Evolutionary conservation across 1,140 invertebrate genomes (phyloP), one percentile per base, ranked within the genome.

Genomic region (Acromyrmex charruanus): DNA sequence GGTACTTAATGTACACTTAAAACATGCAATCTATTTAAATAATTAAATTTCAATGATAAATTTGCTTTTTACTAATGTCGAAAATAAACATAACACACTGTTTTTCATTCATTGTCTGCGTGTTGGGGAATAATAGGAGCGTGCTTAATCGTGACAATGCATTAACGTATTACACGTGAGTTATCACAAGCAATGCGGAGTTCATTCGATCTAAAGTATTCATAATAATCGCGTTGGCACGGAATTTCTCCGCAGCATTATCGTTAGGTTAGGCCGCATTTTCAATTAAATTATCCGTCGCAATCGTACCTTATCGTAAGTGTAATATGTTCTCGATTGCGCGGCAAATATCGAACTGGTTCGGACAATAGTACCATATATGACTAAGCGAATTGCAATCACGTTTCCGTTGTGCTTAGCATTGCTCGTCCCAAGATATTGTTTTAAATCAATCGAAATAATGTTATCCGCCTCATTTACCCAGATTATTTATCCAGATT

Each of bases 221-320:
- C 80, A 90, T 90, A 88, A 88, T 90, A 88, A 90, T 25, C 51
- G 49, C 14, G 28, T 49, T 49, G 49, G 49, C 16, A 10, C 21
- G 82, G 16, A 53, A 71, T 58, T 66, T 51, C 51, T 84, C 35
- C 55, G 51, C 44, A 53, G 87, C 81, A 77, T 66, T 88, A 90
- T 90, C 86, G 87, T 88, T 88, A 81, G 49, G 71, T 65, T 58
- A 66, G 77, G 51, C 51, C 63, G 89, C 89, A 85, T 92, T 92
- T 90, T 92, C 89, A 91, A 91, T 92, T 90, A 89, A 91, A 92
- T 90, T 92, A 92, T 90, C 72, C 89, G 65, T 21, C 44, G 65
- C 69, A 85, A 88, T 87, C 90, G 77, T 68, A 66, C 80, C 91
- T 91, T 92, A 92, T 92, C 91, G 88, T 65, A 58, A 85, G 85